These are phyloP conservation scores for Channallabes apus DNA, from an alignment of 2,797 vertebrate species.

Conservation along the genomic window DNA sequence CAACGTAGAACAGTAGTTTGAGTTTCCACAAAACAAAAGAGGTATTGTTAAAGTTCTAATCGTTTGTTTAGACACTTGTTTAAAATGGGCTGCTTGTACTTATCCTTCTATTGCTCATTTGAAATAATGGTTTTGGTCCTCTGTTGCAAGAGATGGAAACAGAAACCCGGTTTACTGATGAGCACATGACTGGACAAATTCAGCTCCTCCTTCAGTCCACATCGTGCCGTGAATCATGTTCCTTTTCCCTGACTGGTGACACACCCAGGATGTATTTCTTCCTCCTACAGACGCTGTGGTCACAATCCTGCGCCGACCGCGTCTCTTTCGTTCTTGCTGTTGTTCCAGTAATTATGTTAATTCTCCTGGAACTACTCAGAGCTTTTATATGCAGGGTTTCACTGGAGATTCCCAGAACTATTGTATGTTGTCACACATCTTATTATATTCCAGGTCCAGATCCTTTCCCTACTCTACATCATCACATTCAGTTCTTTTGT, in stretches of 20 bases:
- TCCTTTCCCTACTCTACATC: background rate
- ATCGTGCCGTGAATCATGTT: background rate
- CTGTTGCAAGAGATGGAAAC: background rate
- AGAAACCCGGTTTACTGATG: background rate
- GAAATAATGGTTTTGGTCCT: background rate
- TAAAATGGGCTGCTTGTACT: background rate
- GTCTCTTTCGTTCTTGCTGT: background rate
- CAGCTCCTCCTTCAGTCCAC: background rate
- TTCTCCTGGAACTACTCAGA: background rate
- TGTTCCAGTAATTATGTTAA: background rate
- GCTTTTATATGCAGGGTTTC: background rate
- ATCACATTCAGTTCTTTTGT: no score
- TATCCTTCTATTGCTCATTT: background rate
- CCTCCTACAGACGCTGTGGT: background rate
- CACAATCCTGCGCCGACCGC: background rate
- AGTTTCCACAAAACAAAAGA: background rate
- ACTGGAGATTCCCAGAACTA: background rate
- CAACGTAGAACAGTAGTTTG: background rate
- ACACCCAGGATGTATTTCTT: constrained; percentile 3
- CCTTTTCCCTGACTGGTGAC: background rate
- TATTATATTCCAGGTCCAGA: background rate
- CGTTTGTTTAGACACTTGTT: background rate
- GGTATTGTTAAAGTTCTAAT: background rate
- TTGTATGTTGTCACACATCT: background rate
- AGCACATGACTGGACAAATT: background rate